phyloP scores from a whole-genome alignment of 2,113 vertebrate genomes.

The Xenopus laevis region DNA sequence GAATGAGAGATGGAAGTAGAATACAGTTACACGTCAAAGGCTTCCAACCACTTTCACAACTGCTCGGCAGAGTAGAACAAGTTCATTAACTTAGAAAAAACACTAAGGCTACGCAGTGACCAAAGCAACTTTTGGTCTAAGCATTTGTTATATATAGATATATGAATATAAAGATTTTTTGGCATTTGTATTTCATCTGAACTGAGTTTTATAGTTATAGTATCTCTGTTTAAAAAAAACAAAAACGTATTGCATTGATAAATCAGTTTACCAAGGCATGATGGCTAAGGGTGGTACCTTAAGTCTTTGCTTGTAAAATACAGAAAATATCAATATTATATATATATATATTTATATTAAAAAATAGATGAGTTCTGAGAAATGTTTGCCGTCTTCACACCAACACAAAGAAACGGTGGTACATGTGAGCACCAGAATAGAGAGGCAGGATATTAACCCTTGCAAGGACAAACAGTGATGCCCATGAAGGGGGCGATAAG shows the following conservation, averaged over 20 bases:
- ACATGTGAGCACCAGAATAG: background rate
- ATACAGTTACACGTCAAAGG: constrained; percentile 5
- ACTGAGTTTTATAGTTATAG: constrained; percentile 55
- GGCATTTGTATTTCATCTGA: no score
- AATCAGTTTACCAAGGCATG: constrained; percentile 75
- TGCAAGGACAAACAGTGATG: background rate
- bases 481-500: background rate
- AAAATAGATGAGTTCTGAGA: constrained; percentile 15
- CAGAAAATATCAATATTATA: constrained; percentile 17
- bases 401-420: background rate
- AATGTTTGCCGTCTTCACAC: constrained; percentile 8
- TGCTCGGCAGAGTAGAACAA: background rate
- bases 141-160: constrained; percentile 45
- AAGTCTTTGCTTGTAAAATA: constrained; percentile 7
- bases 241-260: constrained; percentile 64
- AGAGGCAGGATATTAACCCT: background rate
- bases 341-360: constrained; percentile 26
- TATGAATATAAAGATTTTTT: no score
- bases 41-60: constrained; percentile 6
- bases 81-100: constrained; percentile 43
- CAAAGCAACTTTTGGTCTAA: constrained; percentile 64
- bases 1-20: background rate
- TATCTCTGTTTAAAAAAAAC: constrained; percentile 48
- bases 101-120: constrained; percentile 67
- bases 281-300: constrained; percentile 72